Percentiles rank a stretch among this genome's conserved stretches.
Evolutionary conservation across 2,888 invertebrate species (phyloP).

Genomic region (Agrotis ipsilon): DNA sequence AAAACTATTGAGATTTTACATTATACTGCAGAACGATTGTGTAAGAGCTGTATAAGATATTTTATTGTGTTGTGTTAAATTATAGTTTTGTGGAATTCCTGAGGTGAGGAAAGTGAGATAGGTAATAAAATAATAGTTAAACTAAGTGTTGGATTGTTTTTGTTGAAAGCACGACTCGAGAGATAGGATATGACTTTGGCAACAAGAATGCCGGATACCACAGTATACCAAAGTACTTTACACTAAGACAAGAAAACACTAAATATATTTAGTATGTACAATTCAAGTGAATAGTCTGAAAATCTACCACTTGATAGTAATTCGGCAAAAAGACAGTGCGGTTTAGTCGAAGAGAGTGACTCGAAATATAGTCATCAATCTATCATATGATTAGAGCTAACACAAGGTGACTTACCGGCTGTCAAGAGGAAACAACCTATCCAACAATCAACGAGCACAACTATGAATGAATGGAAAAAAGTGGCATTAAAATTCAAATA

Average conservation of each 20-base stretch:
- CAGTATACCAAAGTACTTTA: too few relatives aligned
- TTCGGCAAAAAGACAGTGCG: not conserved
- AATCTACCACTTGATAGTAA: not conserved
- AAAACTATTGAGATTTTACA: constrained; percentile 37
- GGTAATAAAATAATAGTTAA: constrained; percentile 19
- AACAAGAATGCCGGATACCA: too few relatives aligned
- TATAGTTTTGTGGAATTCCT: constrained; percentile 13
- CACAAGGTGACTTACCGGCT: not conserved
- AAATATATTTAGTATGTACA: not conserved
- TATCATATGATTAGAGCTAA: not conserved
- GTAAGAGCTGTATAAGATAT: constrained; percentile 30
- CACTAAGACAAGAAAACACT: too few relatives aligned
- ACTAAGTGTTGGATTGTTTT: not conserved
- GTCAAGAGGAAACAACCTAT: not conserved
- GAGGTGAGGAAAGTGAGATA: constrained; percentile 13
- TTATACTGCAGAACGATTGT: constrained; percentile 28
- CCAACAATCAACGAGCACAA: constrained; percentile 6
- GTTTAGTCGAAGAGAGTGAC: not conserved
- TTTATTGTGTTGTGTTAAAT: constrained; percentile 24
- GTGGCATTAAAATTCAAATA: constrained; percentile 28
- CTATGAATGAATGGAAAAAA: constrained; percentile 35
- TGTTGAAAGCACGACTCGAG: not conserved
- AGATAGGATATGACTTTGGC: not conserved
- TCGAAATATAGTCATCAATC: not conserved
- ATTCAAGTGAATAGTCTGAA: not conserved